Conservation (phyloP, 1,140 invertebrate species). For the Brachionus manjavacas region DNA sequence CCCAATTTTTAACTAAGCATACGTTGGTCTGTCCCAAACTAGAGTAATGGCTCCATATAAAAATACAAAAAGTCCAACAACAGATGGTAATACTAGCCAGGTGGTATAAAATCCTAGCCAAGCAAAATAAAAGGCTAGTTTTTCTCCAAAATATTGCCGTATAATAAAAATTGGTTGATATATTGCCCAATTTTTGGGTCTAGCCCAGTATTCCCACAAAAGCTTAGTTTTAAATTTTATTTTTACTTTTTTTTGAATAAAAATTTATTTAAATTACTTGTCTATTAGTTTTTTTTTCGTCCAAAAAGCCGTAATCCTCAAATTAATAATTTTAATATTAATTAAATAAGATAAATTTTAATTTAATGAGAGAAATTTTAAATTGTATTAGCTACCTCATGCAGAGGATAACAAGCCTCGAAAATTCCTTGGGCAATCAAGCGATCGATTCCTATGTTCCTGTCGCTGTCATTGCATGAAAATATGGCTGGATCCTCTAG, state of each 20-base stretch:
- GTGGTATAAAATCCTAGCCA: conserved; percentile 74
- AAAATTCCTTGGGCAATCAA: conserved; percentile 30
- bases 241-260: not conserved
- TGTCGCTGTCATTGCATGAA: not conserved
- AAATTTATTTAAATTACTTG: not conserved
- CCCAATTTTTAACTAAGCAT: not conserved
- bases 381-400: not conserved
- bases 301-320: not conserved
- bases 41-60: conserved; percentile 64
- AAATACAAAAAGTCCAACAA: conserved; percentile 77
- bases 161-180: conserved; percentile 80
- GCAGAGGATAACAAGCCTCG: conserved; percentile 36
- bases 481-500: conserved; percentile 27
- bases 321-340: not conserved
- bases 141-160: conserved; percentile 89
- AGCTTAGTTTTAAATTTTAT: not conserved
- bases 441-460: conserved; percentile 40
- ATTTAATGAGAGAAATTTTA: not conserved
- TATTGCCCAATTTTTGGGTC: not conserved
- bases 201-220: conserved; percentile 42
- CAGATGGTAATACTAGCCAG: conserved; percentile 73
- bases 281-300: conserved; percentile 7
- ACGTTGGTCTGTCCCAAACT: conserved; percentile 30
- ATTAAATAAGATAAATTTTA: not conserved
- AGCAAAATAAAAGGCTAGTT: conserved; percentile 90